Conservation (phyloP, 2,113 vertebrate genomes). For the Tautogolabrus adspersus region DNA sequence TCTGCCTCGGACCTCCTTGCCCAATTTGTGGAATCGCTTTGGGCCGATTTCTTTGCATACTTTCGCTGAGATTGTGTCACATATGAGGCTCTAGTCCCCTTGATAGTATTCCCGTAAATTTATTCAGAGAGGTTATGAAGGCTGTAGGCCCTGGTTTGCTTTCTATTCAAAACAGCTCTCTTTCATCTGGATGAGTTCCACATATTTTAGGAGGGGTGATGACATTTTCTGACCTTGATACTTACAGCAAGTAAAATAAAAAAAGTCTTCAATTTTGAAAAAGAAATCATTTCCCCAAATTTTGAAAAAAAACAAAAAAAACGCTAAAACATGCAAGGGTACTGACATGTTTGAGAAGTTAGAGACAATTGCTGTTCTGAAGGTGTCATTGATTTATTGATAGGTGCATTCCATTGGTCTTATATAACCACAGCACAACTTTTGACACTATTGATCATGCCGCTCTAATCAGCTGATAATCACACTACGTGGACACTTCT, state of each 20-base stretch:
- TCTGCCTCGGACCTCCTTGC: constrained; percentile 31
- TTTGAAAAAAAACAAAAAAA: neutral
- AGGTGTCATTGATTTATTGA: neutral
- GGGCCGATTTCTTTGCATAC: constrained; percentile 23
- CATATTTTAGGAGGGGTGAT: constrained; percentile 9
- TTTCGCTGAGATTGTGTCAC: constrained; percentile 45
- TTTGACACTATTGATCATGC: constrained; percentile 4
- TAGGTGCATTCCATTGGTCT: neutral
- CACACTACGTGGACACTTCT: no score
- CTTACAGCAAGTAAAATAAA: neutral
- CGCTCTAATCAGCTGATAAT: constrained; percentile 3
- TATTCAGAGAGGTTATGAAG: constrained; percentile 51
- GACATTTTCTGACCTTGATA: constrained; percentile 19
- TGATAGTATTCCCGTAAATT: constrained; percentile 37
- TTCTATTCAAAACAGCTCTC: constrained; percentile 53
- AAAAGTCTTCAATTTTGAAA: constrained; percentile 3
- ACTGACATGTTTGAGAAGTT: neutral
- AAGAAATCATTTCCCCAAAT: neutral
- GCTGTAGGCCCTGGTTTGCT: constrained; percentile 29
- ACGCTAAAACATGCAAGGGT: neutral
- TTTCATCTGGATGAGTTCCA: constrained; percentile 35
- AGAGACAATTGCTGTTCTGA: no score
- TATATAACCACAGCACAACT: neutral
- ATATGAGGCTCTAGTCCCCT: constrained; percentile 27
- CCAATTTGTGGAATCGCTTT: constrained; percentile 44